Evolutionary conservation across 2,113 vertebrate species (phyloP).

Genomic region (Platichthys flesus): DNA sequence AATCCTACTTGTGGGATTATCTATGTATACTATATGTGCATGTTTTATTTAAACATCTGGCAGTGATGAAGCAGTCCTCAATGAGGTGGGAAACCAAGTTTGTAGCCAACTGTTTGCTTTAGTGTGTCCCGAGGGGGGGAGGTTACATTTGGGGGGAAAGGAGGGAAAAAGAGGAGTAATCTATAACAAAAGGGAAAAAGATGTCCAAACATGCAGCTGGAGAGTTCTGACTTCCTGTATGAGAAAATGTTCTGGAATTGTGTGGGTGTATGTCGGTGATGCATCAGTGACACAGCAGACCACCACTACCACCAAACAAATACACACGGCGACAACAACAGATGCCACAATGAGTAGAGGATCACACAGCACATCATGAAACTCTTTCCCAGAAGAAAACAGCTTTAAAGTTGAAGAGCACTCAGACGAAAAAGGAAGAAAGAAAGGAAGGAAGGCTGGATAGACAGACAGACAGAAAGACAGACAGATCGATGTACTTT

Average conservation of each 20-base stretch:
- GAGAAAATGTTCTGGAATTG: slow-evolving; percentile 60
- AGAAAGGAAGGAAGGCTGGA: too few relatives aligned
- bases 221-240: slow-evolving; percentile 72
- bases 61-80: slow-evolving; percentile 55
- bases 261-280: slow-evolving; percentile 75
- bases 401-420: slow-evolving; percentile 25
- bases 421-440: background rate
- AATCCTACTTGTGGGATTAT: slow-evolving; percentile 73
- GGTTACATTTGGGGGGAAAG: background rate
- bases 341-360: slow-evolving; percentile 32
- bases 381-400: slow-evolving; percentile 14
- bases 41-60: slow-evolving; percentile 83
- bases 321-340: slow-evolving; percentile 26
- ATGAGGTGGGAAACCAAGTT: slow-evolving; percentile 69
- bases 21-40: slow-evolving; percentile 55
- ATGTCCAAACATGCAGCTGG: slow-evolving; percentile 77
- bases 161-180: slow-evolving; percentile 22
- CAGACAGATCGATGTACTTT: too few relatives aligned
- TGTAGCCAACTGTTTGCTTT: slow-evolving; percentile 61
- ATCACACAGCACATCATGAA: background rate
- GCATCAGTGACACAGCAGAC: slow-evolving; percentile 65
- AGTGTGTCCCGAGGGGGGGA: slow-evolving; percentile 36
- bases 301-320: slow-evolving; percentile 58
- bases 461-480: too few relatives aligned
- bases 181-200: slow-evolving; percentile 65